Conservation (phyloP, 2,113 vertebrate genomes). For the Microtus montanus region DNA sequence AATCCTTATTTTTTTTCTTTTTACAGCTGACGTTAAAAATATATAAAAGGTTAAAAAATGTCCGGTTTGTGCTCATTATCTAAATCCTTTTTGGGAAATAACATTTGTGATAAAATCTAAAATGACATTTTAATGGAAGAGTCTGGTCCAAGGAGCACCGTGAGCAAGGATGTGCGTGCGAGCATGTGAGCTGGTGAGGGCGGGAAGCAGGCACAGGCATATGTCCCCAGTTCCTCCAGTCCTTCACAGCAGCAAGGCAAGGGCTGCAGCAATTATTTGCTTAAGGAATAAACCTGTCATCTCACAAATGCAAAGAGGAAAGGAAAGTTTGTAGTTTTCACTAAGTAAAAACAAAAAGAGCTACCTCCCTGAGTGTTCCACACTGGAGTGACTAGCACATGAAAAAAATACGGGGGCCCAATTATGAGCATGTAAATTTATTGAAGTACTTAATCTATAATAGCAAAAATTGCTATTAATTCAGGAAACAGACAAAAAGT, state of each 20-base stretch:
- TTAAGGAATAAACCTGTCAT: neutral
- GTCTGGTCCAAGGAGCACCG: neutral
- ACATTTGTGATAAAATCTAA: constrained; percentile 30
- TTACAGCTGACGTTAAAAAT: constrained; percentile 25
- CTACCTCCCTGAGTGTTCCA: neutral
- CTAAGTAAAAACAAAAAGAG: constrained; percentile 35
- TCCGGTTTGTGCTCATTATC: constrained; percentile 14
- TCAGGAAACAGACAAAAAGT: neutral
- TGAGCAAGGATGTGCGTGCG: neutral
- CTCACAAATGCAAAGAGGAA: neutral
- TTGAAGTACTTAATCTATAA: neutral
- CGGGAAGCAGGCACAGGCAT: neutral
- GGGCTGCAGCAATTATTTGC: neutral
- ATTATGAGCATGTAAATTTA: neutral
- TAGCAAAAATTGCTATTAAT: neutral
- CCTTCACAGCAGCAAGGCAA: too few species aligned
- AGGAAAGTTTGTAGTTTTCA: neutral
- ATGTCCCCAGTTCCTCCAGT: too few species aligned
- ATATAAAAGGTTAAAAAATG: neutral
- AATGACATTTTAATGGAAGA: constrained; percentile 45
- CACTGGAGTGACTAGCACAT: neutral
- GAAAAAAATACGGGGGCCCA: neutral
- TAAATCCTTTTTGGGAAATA: constrained; percentile 49
- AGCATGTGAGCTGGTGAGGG: neutral
- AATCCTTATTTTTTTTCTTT: neutral